Evolutionary conservation across 2,888 invertebrate species (phyloP), one percentile per base, ranked within the genome.

Genomic region (Euplagia quadripunctaria): DNA sequence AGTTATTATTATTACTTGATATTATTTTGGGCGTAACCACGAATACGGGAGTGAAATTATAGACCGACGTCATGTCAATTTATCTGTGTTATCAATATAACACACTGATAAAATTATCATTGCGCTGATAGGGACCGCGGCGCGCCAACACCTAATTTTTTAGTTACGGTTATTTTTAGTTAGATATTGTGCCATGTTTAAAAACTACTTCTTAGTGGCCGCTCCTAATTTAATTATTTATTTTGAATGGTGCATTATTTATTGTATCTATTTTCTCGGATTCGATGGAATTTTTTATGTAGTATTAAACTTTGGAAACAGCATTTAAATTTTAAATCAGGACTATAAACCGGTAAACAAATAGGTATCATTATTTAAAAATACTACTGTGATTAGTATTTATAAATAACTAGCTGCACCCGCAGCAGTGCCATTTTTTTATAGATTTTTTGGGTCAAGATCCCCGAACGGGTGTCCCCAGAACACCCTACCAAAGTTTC

Each of bases 1-100:
- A 31, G 14, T 31, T 52, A 43, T 42, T n/a, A 46, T 70, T 46
- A 64, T 5, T 46, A 63, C n/a, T 58, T 61, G 4, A 63, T 63
- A 61, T 51, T 63, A 68, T 79, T 78, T 82, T 81, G 81, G 79
- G 75, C 79, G 80, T 80, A 76, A 64, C 74, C 77, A 78, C 55
- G 73, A 43, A 76, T 69, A 74, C 77, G 80, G 80, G 76, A 80
- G 79, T 82, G 72, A 77, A 82, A 69, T 82, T 78, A 81, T 70
- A 74, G 70, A 77, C 79, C 84, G 80, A 87, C 88, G 86, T 89
- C 88, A 89, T 85, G 86, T 85, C 86, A 86, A 88, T 84, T 90
- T 91, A 91, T 92, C 91, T 85, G 80, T 77, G 85, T 91, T 92
- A 92, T 92, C 92, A 89, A 88, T 86, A 87, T 86, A 87, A 86